These are phyloP conservation scores for Bovichtus variegatus DNA, from an alignment of 2,797 vertebrate species.

Conservation along the genomic window DNA sequence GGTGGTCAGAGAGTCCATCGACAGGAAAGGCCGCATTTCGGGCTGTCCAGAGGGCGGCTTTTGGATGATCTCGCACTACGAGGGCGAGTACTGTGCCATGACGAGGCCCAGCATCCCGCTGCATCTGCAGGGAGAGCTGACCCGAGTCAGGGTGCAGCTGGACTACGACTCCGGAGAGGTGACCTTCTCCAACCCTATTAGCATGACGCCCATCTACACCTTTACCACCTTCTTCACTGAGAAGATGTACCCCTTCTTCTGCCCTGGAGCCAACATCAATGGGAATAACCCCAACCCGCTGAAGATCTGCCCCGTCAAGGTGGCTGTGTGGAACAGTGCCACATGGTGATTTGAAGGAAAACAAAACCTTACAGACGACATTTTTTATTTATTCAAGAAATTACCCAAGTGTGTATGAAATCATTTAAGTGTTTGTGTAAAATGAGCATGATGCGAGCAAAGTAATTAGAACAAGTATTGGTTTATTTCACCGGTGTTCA, in stretches of 20 bases:
- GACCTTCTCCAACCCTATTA: conserved; percentile 81
- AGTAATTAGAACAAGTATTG: conserved; percentile 1
- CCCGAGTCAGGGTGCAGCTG: conserved; percentile 83
- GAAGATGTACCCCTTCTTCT: conserved; percentile 87
- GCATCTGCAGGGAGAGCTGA: conserved; percentile 58
- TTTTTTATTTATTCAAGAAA: neutral
- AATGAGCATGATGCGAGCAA: conserved; percentile 9
- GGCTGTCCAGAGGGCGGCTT: conserved; percentile 86
- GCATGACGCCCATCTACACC: conserved; percentile 82
- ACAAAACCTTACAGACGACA: neutral
- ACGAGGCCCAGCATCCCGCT: conserved; percentile 80
- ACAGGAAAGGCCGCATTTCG: conserved; percentile 84
- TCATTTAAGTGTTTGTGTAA: conserved; percentile 9
- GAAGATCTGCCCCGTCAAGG: conserved; percentile 83
- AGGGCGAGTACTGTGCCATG: conserved; percentile 85
- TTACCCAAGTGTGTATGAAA: neutral
- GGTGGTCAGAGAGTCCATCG: conserved; percentile 82
- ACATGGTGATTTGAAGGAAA: conserved; percentile 84
- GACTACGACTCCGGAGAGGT: conserved; percentile 84
- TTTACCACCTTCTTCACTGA: conserved; percentile 82
- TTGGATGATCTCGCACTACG: conserved; percentile 86
- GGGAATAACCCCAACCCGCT: conserved; percentile 84
- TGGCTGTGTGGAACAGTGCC: conserved; percentile 87
- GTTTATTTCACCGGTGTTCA: conserved; percentile 27
- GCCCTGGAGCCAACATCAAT: conserved; percentile 87